Conservation (phyloP, 2,113 vertebrate genomes). For the Melospiza melodia region DNA sequence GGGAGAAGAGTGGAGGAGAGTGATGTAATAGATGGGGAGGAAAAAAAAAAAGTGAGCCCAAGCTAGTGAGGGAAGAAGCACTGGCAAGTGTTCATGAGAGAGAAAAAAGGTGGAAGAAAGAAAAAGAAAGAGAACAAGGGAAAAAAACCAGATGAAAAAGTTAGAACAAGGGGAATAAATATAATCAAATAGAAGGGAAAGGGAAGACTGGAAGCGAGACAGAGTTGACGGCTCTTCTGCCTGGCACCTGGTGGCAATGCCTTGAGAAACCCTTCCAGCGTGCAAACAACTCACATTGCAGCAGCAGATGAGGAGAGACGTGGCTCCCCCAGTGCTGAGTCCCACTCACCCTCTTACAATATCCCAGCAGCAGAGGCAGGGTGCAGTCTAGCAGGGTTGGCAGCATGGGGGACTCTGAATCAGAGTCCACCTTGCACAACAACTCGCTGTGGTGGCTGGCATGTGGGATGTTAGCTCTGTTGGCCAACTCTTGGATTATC, state of each 20-base stretch:
- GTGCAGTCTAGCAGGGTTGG: conserved; percentile 63
- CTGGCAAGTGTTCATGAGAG: neutral
- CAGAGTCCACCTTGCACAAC: conserved; percentile 79
- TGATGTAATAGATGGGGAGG: conserved; percentile 17
- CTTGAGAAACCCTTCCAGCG: neutral
- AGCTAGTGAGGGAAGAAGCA: neutral
- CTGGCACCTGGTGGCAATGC: neutral
- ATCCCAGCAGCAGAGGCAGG: conserved; percentile 10
- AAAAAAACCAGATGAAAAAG: neutral
- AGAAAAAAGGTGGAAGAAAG: neutral
- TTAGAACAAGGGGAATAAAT: neutral
- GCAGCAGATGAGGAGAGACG: conserved; percentile 38
- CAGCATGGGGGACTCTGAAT: conserved; percentile 75
- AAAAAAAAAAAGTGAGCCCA: conserved; percentile 10
- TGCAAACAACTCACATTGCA: neutral
- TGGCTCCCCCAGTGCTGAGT: neutral
- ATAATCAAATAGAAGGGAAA: neutral
- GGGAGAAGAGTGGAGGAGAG: neutral
- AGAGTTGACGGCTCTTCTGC: neutral
- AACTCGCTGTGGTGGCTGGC: conserved; percentile 83
- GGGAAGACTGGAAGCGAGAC: neutral
- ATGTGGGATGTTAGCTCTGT: conserved; percentile 80
- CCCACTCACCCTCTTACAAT: conserved; percentile 33
- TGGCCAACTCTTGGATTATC: conserved; percentile 85
- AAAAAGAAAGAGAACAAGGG: neutral